Evolutionary conservation across 2,888 invertebrate species (phyloP).

Genomic region (Rotaria socialis): DNA sequence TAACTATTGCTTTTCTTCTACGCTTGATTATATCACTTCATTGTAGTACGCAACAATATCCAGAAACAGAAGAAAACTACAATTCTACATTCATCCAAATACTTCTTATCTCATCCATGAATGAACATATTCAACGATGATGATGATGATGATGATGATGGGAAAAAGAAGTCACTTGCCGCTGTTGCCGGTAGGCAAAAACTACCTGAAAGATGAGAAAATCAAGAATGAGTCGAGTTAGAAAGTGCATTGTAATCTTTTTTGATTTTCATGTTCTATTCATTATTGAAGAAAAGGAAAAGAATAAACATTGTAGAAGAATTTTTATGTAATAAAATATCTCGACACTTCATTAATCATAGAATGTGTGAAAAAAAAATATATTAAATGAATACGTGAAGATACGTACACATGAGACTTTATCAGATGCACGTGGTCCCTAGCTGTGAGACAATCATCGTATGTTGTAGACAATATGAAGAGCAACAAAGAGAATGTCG

Average conservation of each 20-base stretch:
- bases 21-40: neutral
- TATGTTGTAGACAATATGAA: neutral
- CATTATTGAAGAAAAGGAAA: neutral
- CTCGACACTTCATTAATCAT: neutral
- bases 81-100: neutral
- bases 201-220: neutral
- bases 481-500: neutral
- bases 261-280: neutral
- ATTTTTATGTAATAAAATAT: neutral
- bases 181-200: conserved; percentile 3
- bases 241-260: neutral
- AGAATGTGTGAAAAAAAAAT: neutral
- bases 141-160: conserved; percentile 2
- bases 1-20: neutral
- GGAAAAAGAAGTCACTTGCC: conserved; percentile 7
- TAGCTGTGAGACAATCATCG: neutral
- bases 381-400: neutral
- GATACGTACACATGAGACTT: neutral
- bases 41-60: neutral
- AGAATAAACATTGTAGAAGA: neutral
- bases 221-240: neutral
- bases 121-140: neutral
- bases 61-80: neutral
- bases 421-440: neutral
- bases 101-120: neutral